Evolutionary conservation across 2,797 vertebrate genomes (phyloP).

Genomic region (Macroramphosus scolopax): DNA sequence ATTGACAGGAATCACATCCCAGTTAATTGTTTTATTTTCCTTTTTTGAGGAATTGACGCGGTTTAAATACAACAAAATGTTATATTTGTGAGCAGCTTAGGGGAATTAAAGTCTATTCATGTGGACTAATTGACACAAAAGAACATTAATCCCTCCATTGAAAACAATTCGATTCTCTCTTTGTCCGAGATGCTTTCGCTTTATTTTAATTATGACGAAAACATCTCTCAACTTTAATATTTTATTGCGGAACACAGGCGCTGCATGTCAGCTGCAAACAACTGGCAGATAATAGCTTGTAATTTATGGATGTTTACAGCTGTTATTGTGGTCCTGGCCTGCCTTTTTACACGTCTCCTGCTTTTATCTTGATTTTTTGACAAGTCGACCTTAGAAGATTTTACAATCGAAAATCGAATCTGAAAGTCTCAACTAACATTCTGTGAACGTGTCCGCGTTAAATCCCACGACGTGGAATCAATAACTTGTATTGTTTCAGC

Average conservation of each 20-base stretch:
- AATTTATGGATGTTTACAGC: slow-evolving; percentile 5
- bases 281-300: too few relatives aligned
- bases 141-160: slow-evolving; percentile 36
- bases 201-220: too few relatives aligned
- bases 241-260: too few relatives aligned
- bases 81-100: slow-evolving; percentile 32
- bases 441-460: slow-evolving; percentile 47
- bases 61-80: slow-evolving; percentile 16
- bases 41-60: too few relatives aligned
- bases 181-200: too few relatives aligned
- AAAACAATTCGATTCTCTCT: too few relatives aligned
- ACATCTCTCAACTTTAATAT: too few relatives aligned
- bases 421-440: slow-evolving; percentile 40
- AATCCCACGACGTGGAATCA: slow-evolving; percentile 61
- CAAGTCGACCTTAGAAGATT: too few relatives aligned
- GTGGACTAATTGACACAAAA: slow-evolving; percentile 28
- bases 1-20: too few relatives aligned
- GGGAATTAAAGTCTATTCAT: slow-evolving; percentile 35
- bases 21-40: too few relatives aligned
- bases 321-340: neutral
- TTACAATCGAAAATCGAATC: slow-evolving; percentile 20
- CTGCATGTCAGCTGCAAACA: too few relatives aligned
- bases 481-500: slow-evolving; percentile 77
- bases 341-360: neutral
- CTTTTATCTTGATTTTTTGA: slow-evolving; percentile 9